Base-by-base conservation (phyloP, 2,113 vertebrate genomes). In the Tachysurus vachellii region DNA sequence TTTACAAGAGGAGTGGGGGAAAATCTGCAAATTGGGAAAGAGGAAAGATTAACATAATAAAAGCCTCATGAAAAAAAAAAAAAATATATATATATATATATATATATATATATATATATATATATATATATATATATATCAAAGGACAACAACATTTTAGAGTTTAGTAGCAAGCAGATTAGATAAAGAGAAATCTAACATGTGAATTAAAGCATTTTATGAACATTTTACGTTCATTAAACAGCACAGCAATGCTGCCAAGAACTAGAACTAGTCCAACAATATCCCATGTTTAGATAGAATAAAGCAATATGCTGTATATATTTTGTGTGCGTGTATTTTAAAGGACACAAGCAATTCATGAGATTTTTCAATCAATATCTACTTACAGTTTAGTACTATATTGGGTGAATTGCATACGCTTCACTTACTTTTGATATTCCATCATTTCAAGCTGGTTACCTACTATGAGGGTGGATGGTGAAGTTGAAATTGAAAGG, bases 371-470 rank as follows among this genome's bases (percentile, higher is more conserved):
- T 79, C 21, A 85, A 83, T 86, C 81, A 82, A 88, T 86, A 87
- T 42, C 80, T 83, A 83, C 82, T 97, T 97, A 96, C 94, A 95
- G 94, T 68, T 92, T 95, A 96, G 96, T 96, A 95, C 96, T 96
- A 96, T 95, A 83, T 53, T 83, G 90, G 81, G 81, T 77, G 90
- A 91, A 89, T 85, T 86, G 88, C 87, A 53, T 13, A 85, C 62
- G 57, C 85, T 62, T 85, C 70, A 93, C 95, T 94, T 97, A 99
- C 97, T 97, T 97, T 95, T 97, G 97, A 96, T 98, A 97, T 93
- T 97, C 96, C 94, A 98, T 95, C 94, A 96, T 96, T 95, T 96
- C 96, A 92, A 98, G 96, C 96, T 99, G 98, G 96, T 97, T 98
- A 94, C 97, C 98, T 96, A 97, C 97, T 97, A 96, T 93, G 90